These are phyloP conservation scores for Euphonia xanthogaster DNA, from an alignment of 2,797 vertebrate species.

Conservation along the genomic window DNA sequence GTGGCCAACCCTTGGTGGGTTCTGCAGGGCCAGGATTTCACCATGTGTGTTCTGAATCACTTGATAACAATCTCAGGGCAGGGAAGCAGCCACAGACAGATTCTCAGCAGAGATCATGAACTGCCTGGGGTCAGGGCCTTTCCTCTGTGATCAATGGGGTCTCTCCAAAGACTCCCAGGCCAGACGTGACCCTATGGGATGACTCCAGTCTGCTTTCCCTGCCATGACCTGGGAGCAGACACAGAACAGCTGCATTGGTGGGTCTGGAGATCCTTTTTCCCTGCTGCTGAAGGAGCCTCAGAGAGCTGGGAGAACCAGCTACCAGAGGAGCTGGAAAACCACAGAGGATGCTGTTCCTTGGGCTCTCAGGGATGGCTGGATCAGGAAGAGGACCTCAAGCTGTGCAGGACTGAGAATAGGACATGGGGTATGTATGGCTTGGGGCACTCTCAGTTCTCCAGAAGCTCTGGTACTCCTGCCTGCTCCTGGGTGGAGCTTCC, in stretches of 20 bases:
- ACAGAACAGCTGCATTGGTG: rapidly evolving
- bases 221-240: rapidly evolving
- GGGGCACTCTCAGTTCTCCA: neutral
- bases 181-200: neutral
- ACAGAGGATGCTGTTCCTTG: neutral
- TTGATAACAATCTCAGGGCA: neutral
- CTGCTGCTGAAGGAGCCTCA: neutral
- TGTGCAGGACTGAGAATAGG: neutral
- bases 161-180: neutral
- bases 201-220: neutral
- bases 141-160: neutral
- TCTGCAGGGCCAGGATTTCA: neutral
- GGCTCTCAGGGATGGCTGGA: neutral
- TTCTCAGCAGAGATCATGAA: neutral
- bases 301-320: neutral
- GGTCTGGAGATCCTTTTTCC: neutral
- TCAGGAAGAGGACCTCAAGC: neutral
- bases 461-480: neutral
- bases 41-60: neutral
- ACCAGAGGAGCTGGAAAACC: neutral
- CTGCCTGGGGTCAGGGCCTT: neutral
- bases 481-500: neutral
- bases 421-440: rapidly evolving
- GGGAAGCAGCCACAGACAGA: neutral
- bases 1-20: neutral